Base-by-base conservation (phyloP, 1,140 invertebrate genomes). In the Nautilus pompilius region DNA sequence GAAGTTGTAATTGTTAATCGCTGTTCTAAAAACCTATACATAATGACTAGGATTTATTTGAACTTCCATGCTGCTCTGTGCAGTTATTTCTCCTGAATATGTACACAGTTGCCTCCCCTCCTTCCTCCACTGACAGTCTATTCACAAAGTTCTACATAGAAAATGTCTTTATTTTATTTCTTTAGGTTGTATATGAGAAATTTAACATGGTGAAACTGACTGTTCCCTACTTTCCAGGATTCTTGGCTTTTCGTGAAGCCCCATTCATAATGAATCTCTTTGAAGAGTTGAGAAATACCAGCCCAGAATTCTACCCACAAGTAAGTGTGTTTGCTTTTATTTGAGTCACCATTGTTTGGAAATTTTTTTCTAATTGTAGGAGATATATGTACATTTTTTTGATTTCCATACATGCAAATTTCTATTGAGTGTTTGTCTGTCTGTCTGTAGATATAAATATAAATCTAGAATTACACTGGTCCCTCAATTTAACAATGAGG, bases 211-310 rank as follows among this genome's bases (percentile, higher is more conserved):
- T 80, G 6, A 30, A 80, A 51, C 55, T 82, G 26, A 80, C 77
- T 55, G 75, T 69, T 2, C 84, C 77, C 49, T 85, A 77, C 69
- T 80, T 81, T 64, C 70, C 80, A 69, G 84, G 84, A 10, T 86
- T 79, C 68, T 71, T 86, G 17, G 83, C 82, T 3, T 85, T 85
- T 63, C 63, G 84, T 51, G 85, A 86, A 70, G 78, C 74, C 2
- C 65, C 72, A 3, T 77, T 79, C 45, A 66, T 84, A 3, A 46
- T 81, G 5, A 58, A 74, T 15, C 66, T 79, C 53, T 71, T 82
- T 48, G 45, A 77, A 4, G 73, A 72, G 46, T 67, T 84, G 20
- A 71, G 74, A 34, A 15, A 59, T n/a, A 62, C 66, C 4, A 59
- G 78, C 13, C 83, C 84, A 5, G 56, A 80, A 24, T 73, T 79